Conservation (phyloP, 2,797 vertebrate genomes). For the Streptopelia turtur region DNA sequence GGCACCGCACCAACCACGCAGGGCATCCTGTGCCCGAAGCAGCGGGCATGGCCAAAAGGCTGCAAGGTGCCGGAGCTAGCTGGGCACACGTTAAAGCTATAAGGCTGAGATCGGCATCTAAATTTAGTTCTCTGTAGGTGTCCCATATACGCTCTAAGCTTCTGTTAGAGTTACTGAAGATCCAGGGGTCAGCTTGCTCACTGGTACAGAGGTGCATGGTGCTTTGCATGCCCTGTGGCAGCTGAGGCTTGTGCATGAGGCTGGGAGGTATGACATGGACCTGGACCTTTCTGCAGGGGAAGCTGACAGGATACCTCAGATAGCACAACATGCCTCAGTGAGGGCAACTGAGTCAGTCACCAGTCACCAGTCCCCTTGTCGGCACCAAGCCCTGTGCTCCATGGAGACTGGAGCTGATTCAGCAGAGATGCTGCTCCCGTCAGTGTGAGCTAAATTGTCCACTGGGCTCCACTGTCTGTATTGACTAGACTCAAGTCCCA, state of each 20-base stretch:
- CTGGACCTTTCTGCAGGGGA: not conserved
- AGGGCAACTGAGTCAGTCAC: not conserved
- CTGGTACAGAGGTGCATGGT: rapidly evolving
- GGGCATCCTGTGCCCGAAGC: rapidly evolving
- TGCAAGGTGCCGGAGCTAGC: not conserved
- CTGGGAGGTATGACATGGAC: not conserved
- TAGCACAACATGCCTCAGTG: not conserved
- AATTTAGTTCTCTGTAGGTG: not conserved
- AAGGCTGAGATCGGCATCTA: not conserved
- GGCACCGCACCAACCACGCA: not conserved
- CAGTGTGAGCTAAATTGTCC: not conserved
- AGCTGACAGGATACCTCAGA: not conserved
- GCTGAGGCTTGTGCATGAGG: rapidly evolving
- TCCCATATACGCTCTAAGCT: not conserved
- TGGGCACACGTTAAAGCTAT: not conserved
- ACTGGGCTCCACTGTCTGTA: not conserved
- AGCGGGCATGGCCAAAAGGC: not conserved
- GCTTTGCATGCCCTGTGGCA: not conserved
- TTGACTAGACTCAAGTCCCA: not conserved
- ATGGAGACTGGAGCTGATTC: not conserved
- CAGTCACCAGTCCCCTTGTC: not conserved
- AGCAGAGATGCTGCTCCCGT: not conserved
- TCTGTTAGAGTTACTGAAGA: not conserved
- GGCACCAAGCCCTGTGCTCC: not conserved
- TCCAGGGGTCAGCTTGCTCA: not conserved